phyloP scores from a whole-genome alignment of 92 coral and sea anemone species.

The Siderastrea radians region DNA sequence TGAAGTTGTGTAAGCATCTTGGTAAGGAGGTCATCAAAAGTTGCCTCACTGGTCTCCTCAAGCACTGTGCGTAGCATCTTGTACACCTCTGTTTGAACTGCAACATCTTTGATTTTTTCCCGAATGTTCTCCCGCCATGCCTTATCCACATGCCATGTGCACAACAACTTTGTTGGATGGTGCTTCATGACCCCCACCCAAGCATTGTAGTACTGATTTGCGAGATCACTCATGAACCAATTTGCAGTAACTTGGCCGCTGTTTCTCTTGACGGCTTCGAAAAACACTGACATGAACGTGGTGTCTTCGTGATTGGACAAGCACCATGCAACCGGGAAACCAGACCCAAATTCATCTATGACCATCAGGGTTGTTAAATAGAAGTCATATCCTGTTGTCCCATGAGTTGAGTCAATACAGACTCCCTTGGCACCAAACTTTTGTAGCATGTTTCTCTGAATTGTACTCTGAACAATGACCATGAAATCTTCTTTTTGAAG shows the following conservation, averaged over 20 bases:
- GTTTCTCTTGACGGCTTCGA: constrained; percentile 41
- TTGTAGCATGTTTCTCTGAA: constrained; percentile 57
- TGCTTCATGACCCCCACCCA: constrained; percentile 70
- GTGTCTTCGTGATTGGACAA: constrained; percentile 75
- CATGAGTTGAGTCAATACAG: constrained; percentile 69
- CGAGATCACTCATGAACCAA: too few relatives aligned
- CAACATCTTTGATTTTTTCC: too few relatives aligned
- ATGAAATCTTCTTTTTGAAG: constrained; percentile 59
- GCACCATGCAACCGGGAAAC: constrained; percentile 86
- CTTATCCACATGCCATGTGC: constrained; percentile 61
- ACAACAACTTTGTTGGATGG: constrained; percentile 53
- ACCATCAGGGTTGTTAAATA: constrained; percentile 62
- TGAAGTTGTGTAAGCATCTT: constrained; percentile 34
- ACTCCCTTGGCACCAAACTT: constrained; percentile 72
- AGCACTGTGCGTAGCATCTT: constrained; percentile 64
- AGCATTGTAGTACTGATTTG: constrained; percentile 73
- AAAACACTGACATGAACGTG: constrained; percentile 61
- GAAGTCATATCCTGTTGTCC: constrained; percentile 75
- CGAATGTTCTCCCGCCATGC: constrained; percentile 51
- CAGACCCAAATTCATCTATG: constrained; percentile 73
- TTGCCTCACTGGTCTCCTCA: constrained; percentile 58
- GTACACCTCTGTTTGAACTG: constrained; percentile 67
- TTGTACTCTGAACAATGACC: constrained; percentile 56
- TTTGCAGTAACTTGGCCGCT: too few relatives aligned
- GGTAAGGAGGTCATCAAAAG: constrained; percentile 27